These are phyloP conservation scores for Apistogramma diplotaenia DNA, from an alignment of 2,113 vertebrate genomes.

Conservation along the genomic window DNA sequence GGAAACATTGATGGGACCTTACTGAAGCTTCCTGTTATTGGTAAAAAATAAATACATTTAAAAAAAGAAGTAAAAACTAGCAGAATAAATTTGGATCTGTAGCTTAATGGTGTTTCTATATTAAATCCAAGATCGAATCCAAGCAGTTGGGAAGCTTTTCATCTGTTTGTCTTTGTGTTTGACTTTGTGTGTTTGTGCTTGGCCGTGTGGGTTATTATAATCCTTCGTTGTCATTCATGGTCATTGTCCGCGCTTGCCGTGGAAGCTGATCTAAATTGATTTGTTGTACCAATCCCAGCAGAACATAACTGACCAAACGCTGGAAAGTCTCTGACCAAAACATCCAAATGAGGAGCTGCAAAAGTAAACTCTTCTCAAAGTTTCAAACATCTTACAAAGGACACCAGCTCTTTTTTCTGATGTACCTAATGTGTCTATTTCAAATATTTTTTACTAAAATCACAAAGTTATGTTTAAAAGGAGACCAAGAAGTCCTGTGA, in stretches of 20 bases:
- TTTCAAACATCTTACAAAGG: not conserved
- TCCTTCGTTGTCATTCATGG: constrained; percentile 28
- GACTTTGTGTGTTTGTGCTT: too few species aligned
- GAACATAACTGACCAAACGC: constrained; percentile 25
- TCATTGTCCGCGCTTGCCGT: not conserved
- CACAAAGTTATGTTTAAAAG: too few species aligned
- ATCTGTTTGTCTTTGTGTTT: too few species aligned
- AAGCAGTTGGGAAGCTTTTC: not conserved
- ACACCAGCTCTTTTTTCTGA: too few species aligned
- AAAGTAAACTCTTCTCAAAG: not conserved
- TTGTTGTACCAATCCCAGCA: constrained; percentile 15
- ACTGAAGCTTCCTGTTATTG: not conserved
- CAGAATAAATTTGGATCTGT: not conserved
- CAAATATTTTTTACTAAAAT: not conserved
- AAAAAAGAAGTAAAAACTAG: too few species aligned
- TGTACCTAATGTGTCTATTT: not conserved
- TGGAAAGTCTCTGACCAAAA: not conserved
- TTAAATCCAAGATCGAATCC: not conserved
- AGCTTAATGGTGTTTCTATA: too few species aligned
- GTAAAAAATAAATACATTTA: too few species aligned
- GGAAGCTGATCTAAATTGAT: constrained; percentile 28
- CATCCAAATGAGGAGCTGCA: not conserved
- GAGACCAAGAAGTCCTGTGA: not conserved
- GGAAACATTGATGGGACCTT: not conserved
- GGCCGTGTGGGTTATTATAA: not conserved